Percentiles rank a stretch among this genome's conserved stretches.
phyloP scores from a whole-genome alignment of 1,140 invertebrate genomes.

The Polyergus mexicanus region DNA sequence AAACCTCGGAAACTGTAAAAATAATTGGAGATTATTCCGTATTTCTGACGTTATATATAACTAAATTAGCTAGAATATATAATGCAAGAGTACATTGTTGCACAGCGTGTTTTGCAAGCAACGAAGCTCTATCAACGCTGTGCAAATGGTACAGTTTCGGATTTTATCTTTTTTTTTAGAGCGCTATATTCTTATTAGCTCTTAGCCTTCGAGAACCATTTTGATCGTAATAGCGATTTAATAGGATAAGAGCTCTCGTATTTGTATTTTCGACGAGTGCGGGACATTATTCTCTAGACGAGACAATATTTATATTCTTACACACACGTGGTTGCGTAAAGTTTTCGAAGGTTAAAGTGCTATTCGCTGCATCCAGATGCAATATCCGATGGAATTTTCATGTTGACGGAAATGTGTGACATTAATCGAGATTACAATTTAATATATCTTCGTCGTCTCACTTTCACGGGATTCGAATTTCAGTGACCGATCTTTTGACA shows the following conservation, averaged over 20 bases:
- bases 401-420: background rate
- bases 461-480: conserved; percentile 10
- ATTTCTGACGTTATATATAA: conserved; percentile 16
- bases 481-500: background rate
- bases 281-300: background rate
- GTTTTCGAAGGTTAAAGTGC: conserved; percentile 52
- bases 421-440: background rate
- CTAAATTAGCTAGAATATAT: conserved; percentile 37
- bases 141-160: background rate
- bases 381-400: background rate
- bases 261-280: conserved; percentile 31
- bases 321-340: background rate
- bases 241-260: conserved; percentile 20
- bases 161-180: conserved; percentile 31
- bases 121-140: background rate
- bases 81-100: conserved; percentile 4
- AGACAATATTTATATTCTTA: conserved; percentile 56
- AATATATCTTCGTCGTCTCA: background rate
- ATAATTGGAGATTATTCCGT: background rate
- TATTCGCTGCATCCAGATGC: background rate
- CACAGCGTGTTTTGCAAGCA: background rate
- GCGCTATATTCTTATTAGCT: conserved; percentile 10
- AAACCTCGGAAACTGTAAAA: conserved; percentile 4
- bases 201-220: conserved; percentile 41
- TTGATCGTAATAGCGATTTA: conserved; percentile 31